These are phyloP conservation scores for Rhimphoctona megacephalus DNA, from an alignment of 2,888 invertebrate species.

Conservation along the genomic window DNA sequence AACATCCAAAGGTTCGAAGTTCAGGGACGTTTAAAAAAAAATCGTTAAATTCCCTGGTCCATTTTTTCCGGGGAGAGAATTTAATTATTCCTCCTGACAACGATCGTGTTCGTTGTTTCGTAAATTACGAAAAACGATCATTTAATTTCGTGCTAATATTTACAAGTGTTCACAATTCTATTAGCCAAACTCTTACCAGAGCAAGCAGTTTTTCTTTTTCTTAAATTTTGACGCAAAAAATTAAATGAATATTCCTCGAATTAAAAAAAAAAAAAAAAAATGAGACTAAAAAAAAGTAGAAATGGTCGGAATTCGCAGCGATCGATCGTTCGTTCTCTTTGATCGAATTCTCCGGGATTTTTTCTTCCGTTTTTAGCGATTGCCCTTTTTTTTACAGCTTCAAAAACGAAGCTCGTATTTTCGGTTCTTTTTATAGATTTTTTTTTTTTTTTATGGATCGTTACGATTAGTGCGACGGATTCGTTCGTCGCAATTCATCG, in stretches of 20 bases:
- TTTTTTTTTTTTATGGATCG: slow-evolving; percentile 37
- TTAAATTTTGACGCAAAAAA: not conserved
- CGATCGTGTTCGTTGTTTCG: not conserved
- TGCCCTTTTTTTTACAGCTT: not conserved
- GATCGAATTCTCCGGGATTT: not conserved
- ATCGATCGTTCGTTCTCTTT: not conserved
- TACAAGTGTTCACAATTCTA: not conserved
- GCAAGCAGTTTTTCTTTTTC: not conserved
- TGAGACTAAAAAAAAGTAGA: not conserved
- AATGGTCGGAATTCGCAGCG: not conserved
- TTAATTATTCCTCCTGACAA: not conserved
- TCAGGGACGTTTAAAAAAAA: not conserved
- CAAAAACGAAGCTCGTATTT: not conserved
- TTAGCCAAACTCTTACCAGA: not conserved
- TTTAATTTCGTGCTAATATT: slow-evolving; percentile 10
- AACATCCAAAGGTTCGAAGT: not conserved
- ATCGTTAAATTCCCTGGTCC: not conserved
- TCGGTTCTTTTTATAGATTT: not conserved
- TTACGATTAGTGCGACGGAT: slow-evolving; percentile 45
- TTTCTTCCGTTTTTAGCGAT: not conserved
- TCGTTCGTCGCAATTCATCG: slow-evolving; percentile 42
- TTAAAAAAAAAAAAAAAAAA: not conserved
- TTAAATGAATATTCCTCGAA: not conserved
- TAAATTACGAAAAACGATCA: not conserved
- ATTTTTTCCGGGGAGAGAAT: not conserved